Evolutionary conservation across 2,888 invertebrate species (phyloP), one percentile per base, ranked within the genome.

Genomic region (Deilephila porcellus): DNA sequence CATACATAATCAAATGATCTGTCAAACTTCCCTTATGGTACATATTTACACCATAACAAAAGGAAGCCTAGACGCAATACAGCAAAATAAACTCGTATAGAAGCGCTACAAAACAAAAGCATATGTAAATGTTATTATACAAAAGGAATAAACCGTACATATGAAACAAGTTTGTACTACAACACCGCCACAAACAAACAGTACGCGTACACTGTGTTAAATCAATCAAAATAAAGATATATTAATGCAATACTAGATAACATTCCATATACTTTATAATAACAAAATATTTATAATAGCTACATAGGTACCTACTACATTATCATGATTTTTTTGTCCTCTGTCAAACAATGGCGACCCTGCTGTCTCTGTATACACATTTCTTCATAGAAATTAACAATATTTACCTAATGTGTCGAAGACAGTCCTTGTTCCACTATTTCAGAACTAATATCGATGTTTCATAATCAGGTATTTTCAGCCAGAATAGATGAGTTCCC

Each of bases 271-370:
- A 52, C n/a, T 45, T 45, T 45, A 67, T 52, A 52, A 45, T 52
- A 52, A 67, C 67, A 67, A 67, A 67, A 67, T 52, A 25, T 52
- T 67, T 52, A 67, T 37, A 20, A 29, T 67, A 29, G 25, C 25
- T 67, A 56, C n/a, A 56, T 56, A 37, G 37, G 29, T 60, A 62
- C 17, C 20, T 52, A 67, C 67, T 67, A 25, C 52, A 67, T 52
- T 67, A 67, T 25, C 52, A 52, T 67, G 25, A 52, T 76, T 81
- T 81, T 78, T 84, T 83, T 77, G 83, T 86, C 83, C 86, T 83
- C 88, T 89, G 93, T 92, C 93, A 93, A 92, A 94, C 93, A 95
- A 95, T 95, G 95, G 94, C 95, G 94, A 94, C 94, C 90, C 89
- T 89, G 88, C 74, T 83, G 86, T 87, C 89, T 87, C 83, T 83